A percentile compares a stretch with the other conserved stretches of the same genome.
phyloP scores from a whole-genome alignment of 2,888 invertebrate genomes.

The Plebejus argus region DNA sequence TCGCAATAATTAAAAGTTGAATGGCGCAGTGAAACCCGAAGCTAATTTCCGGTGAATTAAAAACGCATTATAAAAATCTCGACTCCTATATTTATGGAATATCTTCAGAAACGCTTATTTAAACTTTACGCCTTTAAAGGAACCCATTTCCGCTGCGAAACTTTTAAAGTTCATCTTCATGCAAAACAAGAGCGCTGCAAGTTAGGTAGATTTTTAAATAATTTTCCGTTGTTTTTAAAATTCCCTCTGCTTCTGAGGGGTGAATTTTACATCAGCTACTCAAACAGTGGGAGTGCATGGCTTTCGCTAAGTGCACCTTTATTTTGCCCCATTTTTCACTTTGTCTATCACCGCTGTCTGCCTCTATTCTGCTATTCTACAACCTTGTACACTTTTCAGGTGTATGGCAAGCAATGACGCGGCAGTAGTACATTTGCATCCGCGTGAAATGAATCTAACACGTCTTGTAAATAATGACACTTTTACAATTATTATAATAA shows the following conservation, averaged over 20 bases:
- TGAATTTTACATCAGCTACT: conserved; percentile 45
- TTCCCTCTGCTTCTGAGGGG: conserved; percentile 34
- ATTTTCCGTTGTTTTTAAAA: conserved; percentile 40
- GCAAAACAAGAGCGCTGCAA: conserved; percentile 29
- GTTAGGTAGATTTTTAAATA: conserved; percentile 39
- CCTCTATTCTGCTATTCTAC: conserved; percentile 38
- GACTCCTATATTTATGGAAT: conserved; percentile 20
- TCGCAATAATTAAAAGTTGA: background rate
- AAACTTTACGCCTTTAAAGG: conserved; percentile 23
- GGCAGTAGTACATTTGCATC: too few relatives aligned
- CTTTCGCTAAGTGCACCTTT: conserved; percentile 41
- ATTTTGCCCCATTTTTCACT: conserved; percentile 39
- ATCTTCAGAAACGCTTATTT: conserved; percentile 27
- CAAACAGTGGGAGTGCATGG: conserved; percentile 43
- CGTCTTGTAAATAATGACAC: too few relatives aligned
- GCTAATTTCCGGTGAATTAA: conserved; percentile 1
- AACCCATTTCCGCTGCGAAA: conserved; percentile 27
- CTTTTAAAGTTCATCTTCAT: conserved; percentile 31
- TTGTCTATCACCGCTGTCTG: conserved; percentile 38
- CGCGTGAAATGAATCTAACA: too few relatives aligned
- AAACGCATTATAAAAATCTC: conserved; percentile 14
- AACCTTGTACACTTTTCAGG: conserved; percentile 24
- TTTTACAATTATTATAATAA: too few relatives aligned
- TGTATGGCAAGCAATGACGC: too few relatives aligned
- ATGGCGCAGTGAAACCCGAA: background rate